Evolutionary conservation across 2,888 invertebrate species (phyloP).

Genomic region (Cotesia congregata): DNA sequence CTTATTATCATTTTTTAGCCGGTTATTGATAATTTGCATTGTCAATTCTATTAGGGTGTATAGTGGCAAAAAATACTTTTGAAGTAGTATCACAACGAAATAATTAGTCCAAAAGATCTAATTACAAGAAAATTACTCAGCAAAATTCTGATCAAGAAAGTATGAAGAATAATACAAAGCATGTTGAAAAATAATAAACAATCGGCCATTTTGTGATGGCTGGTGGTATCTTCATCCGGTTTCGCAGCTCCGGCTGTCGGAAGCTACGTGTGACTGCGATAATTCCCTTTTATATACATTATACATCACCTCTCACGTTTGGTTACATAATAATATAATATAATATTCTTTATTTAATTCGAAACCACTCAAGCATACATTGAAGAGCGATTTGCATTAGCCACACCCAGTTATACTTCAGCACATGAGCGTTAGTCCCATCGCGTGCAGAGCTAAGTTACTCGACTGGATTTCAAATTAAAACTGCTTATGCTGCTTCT

Average conservation of each 20-base stretch:
- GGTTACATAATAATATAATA: background rate
- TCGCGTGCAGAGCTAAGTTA: conserved; percentile 32
- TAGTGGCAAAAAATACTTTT: no score
- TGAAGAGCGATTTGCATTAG: conserved; percentile 57
- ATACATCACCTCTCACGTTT: background rate
- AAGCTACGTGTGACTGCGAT: background rate
- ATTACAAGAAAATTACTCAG: no score
- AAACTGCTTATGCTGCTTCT: background rate
- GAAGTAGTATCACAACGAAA: no score
- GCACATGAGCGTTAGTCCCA: conserved; percentile 15
- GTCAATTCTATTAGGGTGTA: no score
- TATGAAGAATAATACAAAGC: background rate
- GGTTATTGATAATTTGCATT: no score
- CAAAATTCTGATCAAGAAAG: background rate
- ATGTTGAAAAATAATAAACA: background rate
- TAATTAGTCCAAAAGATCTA: background rate
- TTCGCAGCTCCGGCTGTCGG: conserved; percentile 15
- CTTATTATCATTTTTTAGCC: no score
- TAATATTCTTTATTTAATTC: conserved; percentile 48
- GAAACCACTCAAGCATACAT: conserved; percentile 60
- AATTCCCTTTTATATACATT: conserved; percentile 8
- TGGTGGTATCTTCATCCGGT: conserved; percentile 32
- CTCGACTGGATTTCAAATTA: conserved; percentile 22
- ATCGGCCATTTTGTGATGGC: conserved; percentile 33
- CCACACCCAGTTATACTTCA: conserved; percentile 54